These are phyloP conservation scores for Eupithecia abbreviata DNA, from an alignment of 2,888 invertebrate genomes.

Conservation along the genomic window DNA sequence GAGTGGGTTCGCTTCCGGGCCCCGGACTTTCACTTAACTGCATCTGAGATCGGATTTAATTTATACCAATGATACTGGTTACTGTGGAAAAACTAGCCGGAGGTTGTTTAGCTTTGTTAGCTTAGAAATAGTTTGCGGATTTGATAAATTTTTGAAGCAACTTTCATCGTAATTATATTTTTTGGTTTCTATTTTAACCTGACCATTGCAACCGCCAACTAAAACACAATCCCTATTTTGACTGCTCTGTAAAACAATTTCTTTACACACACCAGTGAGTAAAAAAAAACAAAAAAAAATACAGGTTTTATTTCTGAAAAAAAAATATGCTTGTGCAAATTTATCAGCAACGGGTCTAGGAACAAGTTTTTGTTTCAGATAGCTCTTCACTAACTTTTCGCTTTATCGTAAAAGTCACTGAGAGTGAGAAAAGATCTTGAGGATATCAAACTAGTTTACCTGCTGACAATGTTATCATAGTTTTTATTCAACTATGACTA, in stretches of 20 bases:
- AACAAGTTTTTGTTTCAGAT: too few species aligned
- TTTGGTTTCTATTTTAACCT: background rate
- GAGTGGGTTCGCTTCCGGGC: slow-evolving; percentile 29
- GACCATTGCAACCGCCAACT: background rate
- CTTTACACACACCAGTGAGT: too few species aligned
- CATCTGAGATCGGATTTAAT: slow-evolving; percentile 17
- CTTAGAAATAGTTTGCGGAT: background rate
- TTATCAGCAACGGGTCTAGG: too few species aligned
- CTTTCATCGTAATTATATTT: background rate
- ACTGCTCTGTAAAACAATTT: too few species aligned
- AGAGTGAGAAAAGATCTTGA: too few species aligned
- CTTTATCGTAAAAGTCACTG: too few species aligned
- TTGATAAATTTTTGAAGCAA: background rate
- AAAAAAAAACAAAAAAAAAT: too few species aligned
- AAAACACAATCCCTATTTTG: too few species aligned
- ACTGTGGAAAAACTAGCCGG: slow-evolving; percentile 6
- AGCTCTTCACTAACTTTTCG: too few species aligned
- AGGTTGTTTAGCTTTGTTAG: background rate
- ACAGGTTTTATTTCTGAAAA: too few species aligned
- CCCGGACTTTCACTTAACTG: slow-evolving; percentile 27
- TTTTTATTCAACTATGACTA: too few species aligned
- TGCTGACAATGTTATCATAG: background rate
- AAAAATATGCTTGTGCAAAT: too few species aligned
- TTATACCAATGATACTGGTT: slow-evolving; percentile 20
- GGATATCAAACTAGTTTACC: background rate